Conservation (phyloP, 2,888 invertebrate genomes). For the Gymnoscelis rufifasciata region DNA sequence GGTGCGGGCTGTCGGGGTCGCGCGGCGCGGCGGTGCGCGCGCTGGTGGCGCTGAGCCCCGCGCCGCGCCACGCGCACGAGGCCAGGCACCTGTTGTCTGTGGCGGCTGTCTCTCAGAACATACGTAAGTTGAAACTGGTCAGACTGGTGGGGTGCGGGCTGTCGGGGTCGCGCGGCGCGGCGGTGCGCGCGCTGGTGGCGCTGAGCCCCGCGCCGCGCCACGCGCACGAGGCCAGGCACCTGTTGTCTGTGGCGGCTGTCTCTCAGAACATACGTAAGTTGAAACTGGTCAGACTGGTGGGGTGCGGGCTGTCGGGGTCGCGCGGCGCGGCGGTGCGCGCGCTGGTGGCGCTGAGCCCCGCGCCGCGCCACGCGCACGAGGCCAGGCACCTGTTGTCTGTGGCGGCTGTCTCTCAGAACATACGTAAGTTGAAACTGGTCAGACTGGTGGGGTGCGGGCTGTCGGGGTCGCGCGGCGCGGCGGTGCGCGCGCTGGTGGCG, state of each 20-base stretch:
- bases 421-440: too few relatives aligned
- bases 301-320: too few relatives aligned
- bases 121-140: slow-evolving; percentile 84
- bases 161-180: slow-evolving; percentile 80
- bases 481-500: too few relatives aligned
- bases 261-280: slow-evolving; percentile 81
- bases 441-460: too few relatives aligned
- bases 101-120: slow-evolving; percentile 85
- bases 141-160: slow-evolving; percentile 89
- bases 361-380: too few relatives aligned
- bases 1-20: slow-evolving; percentile 85
- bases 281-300: not conserved
- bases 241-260: slow-evolving; percentile 89
- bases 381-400: too few relatives aligned
- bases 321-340: too few relatives aligned
- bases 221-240: slow-evolving; percentile 90
- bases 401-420: too few relatives aligned
- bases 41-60: slow-evolving; percentile 92
- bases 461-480: too few relatives aligned
- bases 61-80: slow-evolving; percentile 86
- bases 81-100: slow-evolving; percentile 89
- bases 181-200: slow-evolving; percentile 90
- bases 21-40: slow-evolving; percentile 83
- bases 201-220: slow-evolving; percentile 86
- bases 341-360: too few relatives aligned